Evolutionary conservation across 2,888 invertebrate genomes (phyloP).

Genomic region (Saturnia pavonia): DNA sequence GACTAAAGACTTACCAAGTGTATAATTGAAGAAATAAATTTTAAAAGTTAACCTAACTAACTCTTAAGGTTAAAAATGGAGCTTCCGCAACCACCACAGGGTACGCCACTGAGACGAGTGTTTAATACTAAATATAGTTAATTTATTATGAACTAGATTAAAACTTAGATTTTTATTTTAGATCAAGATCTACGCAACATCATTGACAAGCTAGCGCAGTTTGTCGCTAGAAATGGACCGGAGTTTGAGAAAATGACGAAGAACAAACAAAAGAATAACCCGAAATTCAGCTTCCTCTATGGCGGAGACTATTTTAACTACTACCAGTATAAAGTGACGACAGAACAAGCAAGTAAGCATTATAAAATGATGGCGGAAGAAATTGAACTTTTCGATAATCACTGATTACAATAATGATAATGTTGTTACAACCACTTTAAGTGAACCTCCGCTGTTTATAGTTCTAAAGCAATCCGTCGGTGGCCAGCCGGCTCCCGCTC

Average conservation of each 20-base stretch:
- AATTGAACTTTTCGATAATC: constrained; percentile 61
- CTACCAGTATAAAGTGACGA: constrained; percentile 97
- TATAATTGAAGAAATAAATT: constrained; percentile 17
- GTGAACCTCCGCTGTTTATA: constrained; percentile 83
- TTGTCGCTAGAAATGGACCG: constrained; percentile 99
- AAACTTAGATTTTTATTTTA: constrained; percentile 50
- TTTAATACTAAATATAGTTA: not conserved
- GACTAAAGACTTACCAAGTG: constrained; percentile 4
- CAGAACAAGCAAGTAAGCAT: constrained; percentile 96
- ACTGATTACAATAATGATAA: constrained; percentile 50
- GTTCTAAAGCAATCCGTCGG: constrained; percentile 88
- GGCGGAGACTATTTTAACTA: constrained; percentile 98
- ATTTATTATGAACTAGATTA: constrained; percentile 3
- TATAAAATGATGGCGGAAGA: constrained; percentile 58
- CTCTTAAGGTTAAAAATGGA: constrained; percentile 67
- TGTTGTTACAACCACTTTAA: constrained; percentile 74
- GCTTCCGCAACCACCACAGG: constrained; percentile 83
- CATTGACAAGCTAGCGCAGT: constrained; percentile 99
- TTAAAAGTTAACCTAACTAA: constrained; percentile 61
- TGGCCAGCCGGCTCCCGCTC: constrained; percentile 77
- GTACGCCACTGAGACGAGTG: constrained; percentile 51
- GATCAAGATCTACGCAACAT: constrained; percentile 98
- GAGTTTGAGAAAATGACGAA: constrained; percentile 99
- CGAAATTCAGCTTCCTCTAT: constrained; percentile 98
- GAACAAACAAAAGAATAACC: constrained; percentile 98